Evolutionary conservation across 1,140 invertebrate genomes (phyloP), one percentile per base, ranked within the genome.

Genomic region (Brachionus asplanchnoidis): DNA sequence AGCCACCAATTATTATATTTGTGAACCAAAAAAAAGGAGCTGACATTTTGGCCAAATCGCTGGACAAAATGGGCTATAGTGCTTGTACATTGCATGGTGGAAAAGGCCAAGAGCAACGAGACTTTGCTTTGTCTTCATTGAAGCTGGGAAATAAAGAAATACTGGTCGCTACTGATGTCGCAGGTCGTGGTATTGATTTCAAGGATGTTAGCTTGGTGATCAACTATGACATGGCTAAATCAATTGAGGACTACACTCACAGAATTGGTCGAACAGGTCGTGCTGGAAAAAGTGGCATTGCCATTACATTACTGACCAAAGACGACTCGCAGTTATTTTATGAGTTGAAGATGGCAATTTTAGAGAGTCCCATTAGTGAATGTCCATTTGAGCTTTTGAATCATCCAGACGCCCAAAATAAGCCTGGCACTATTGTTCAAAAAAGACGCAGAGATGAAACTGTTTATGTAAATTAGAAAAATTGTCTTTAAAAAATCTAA

Each of bases 21-120:
- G 98, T 99, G 86, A 99, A 99, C 90, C 97, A 99, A 90, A 99
- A 99, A 93, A 99, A 99, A 91, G 97, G 97, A 85, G 98, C 97
- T 1, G 98, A 99, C 91, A 94, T 99, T 0, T 91, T 99, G 88
- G 97, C 97, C 44, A 97, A 97, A 90, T 95, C 96, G 60, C 91
- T 99, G 87, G 96, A 98, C 89, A 99, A 99, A 91, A 92, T 99
- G 86, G 95, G 96, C 11, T 93, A 93, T 90, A 90, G 91, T 91
- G 20, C 73, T 14, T 44, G 28, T n/a, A 60, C 84, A 32, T 73
- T 85, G 9, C 66, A 75, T 70, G 68, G 98, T 91, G 98, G 98
- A 87, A 99, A 99, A 93, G 97, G 97, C 0, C 98, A 99, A 91
- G 98, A 99, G 90, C 97, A 99, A 89, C 93, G 98, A 93, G 98